A percentile compares a stretch with the other conserved stretches of the same genome.
These are phyloP conservation scores for Ruditapes philippinarum DNA, from an alignment of 1,140 invertebrate species.

Conservation along the genomic window DNA sequence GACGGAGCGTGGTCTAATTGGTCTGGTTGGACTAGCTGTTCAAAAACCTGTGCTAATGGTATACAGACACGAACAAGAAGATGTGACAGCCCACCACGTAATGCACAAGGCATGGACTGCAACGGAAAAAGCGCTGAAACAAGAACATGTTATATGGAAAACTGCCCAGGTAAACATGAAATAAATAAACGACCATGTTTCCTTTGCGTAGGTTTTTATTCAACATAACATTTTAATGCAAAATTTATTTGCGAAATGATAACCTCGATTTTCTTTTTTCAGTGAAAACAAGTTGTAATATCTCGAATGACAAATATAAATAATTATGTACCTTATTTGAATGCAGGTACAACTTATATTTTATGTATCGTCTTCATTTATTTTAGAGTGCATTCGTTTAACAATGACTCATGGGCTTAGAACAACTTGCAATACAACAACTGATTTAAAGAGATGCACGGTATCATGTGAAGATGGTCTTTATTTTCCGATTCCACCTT, in stretches of 20 bases:
- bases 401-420: conserved; percentile 2
- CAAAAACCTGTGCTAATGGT: conserved; percentile 70
- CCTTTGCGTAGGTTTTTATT: too few relatives aligned
- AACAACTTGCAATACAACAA: conserved; percentile 17
- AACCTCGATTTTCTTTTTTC: too few relatives aligned
- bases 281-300: too few relatives aligned
- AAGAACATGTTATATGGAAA: conserved; percentile 61
- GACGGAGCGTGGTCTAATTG: conserved; percentile 73
- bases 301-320: too few relatives aligned
- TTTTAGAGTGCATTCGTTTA: conserved; percentile 3
- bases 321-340: too few relatives aligned
- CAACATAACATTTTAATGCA: too few relatives aligned
- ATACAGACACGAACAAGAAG: conserved; percentile 56
- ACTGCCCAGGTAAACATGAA: conserved; percentile 63
- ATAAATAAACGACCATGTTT: too few relatives aligned
- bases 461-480: conserved; percentile 23
- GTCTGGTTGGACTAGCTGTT: conserved; percentile 72
- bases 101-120: conserved; percentile 58
- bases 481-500: conserved; percentile 9
- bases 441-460: not conserved
- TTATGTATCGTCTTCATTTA: too few relatives aligned
- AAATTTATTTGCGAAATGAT: too few relatives aligned
- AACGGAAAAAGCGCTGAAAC: conserved; percentile 38
- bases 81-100: conserved; percentile 73
- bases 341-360: too few relatives aligned